These are phyloP conservation scores for Melanotaenia maccullochi DNA, from an alignment of 2,797 vertebrate species.

Conservation along the genomic window DNA sequence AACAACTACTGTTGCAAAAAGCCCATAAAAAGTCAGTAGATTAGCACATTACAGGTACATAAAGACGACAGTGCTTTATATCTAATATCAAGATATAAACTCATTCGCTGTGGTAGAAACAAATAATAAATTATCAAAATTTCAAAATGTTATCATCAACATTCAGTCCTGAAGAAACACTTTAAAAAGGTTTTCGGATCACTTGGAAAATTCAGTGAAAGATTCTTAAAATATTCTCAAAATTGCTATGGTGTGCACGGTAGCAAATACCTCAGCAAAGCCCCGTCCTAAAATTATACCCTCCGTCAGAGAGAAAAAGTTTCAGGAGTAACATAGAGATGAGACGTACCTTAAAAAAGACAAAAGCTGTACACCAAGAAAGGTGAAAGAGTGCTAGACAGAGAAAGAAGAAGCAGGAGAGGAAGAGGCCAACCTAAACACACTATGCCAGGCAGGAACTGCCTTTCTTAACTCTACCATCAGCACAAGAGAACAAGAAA, in stretches of 20 bases:
- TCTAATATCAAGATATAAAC: not conserved
- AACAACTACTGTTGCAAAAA: not conserved
- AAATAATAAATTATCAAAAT: not conserved
- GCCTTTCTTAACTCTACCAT: constrained; percentile 74
- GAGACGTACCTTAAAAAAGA: constrained; percentile 66
- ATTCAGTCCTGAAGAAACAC: not conserved
- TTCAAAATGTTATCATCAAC: not conserved
- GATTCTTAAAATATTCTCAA: not conserved
- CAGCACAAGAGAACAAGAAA: constrained; percentile 47
- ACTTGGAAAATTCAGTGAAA: not conserved
- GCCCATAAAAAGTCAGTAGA: not conserved
- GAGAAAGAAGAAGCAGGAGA: constrained; percentile 27
- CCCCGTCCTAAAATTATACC: constrained; percentile 27
- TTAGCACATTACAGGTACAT: not conserved
- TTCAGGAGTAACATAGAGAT: constrained; percentile 8
- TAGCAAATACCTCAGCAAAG: not conserved
- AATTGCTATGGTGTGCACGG: not conserved
- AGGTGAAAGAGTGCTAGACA: constrained; percentile 31
- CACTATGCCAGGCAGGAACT: constrained; percentile 73
- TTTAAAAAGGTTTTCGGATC: not conserved
- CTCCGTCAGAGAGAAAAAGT: constrained; percentile 21
- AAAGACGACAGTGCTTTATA: not conserved
- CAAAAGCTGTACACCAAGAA: constrained; percentile 17
- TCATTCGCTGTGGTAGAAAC: not conserved
- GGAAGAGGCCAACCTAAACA: constrained; percentile 59